Evolutionary conservation across 2,113 vertebrate genomes (phyloP).

Genomic region (Alaudala cheleensis): DNA sequence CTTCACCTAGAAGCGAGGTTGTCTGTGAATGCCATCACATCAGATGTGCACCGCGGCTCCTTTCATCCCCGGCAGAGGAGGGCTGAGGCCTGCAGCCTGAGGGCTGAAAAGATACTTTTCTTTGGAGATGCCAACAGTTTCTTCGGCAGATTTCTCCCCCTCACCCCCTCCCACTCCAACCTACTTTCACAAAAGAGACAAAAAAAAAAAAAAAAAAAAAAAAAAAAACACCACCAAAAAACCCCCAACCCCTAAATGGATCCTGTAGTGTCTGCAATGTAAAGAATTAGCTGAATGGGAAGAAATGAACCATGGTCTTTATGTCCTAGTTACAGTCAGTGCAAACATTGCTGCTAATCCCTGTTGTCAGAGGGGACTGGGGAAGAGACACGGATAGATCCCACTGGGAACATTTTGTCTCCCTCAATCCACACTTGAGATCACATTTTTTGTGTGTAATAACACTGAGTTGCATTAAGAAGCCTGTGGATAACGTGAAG

Average conservation of each 20-base stretch:
- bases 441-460: constrained; percentile 26
- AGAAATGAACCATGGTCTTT: constrained; percentile 63
- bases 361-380: constrained; percentile 7
- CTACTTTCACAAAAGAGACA: constrained; percentile 4
- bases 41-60: not conserved
- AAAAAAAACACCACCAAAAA: too few relatives aligned
- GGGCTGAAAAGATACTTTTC: constrained; percentile 33
- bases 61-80: not conserved
- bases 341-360: constrained; percentile 63
- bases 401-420: constrained; percentile 59
- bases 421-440: constrained; percentile 38
- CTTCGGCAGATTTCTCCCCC: constrained; percentile 28
- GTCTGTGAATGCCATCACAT: not conserved
- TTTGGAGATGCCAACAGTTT: constrained; percentile 16
- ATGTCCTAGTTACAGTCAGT: constrained; percentile 59
- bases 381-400: constrained; percentile 12
- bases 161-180: not conserved
- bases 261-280: constrained; percentile 52
- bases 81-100: not conserved
- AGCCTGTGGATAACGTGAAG: not conserved
- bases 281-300: constrained; percentile 67
- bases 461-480: constrained; percentile 36
- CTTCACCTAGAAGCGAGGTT: not conserved
- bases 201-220: not conserved
- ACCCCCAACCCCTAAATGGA: constrained; percentile 15